phyloP scores from a whole-genome alignment of 2,797 vertebrate genomes.

The Esox lucius region DNA sequence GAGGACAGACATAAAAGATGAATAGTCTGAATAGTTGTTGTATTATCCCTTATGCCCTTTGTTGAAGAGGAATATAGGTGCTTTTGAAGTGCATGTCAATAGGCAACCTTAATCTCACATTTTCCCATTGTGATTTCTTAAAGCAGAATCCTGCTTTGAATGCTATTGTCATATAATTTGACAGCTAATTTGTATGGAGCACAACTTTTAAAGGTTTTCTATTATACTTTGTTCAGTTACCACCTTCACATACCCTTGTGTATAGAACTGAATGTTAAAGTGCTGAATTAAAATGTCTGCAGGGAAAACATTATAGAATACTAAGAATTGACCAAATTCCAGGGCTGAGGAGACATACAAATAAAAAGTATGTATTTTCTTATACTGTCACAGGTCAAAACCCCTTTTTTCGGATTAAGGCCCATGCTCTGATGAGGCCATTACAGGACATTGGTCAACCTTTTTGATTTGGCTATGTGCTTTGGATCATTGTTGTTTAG shows the following conservation, averaged over 20 bases:
- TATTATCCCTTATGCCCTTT: conserved; percentile 74
- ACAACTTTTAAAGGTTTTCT: conserved; percentile 47
- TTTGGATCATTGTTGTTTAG: too few relatives aligned
- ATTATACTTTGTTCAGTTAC: conserved; percentile 33
- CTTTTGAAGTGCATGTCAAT: conserved; percentile 61
- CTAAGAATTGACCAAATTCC: conserved; percentile 7
- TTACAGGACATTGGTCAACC: too few relatives aligned
- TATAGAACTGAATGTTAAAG: conserved; percentile 18
- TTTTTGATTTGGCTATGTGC: conserved; percentile 68
- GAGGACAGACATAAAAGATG: conserved; percentile 69
- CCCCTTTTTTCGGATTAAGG: too few relatives aligned
- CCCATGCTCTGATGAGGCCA: too few relatives aligned
- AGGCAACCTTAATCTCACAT: conserved; percentile 76
- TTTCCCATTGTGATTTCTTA: conserved; percentile 54
- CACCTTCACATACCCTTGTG: conserved; percentile 35
- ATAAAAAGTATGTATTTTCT: conserved; percentile 8
- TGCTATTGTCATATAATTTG: conserved; percentile 60
- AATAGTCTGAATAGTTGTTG: conserved; percentile 72
- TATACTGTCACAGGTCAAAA: background rate
- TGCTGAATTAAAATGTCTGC: conserved; percentile 20
- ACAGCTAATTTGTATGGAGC: conserved; percentile 46
- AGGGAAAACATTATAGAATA: background rate
- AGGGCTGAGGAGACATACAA: conserved; percentile 13
- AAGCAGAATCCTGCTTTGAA: conserved; percentile 58
- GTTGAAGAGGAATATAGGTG: conserved; percentile 69